Base-by-base conservation (phyloP, 2,888 invertebrate species). In the Osedax frankpressi region DNA sequence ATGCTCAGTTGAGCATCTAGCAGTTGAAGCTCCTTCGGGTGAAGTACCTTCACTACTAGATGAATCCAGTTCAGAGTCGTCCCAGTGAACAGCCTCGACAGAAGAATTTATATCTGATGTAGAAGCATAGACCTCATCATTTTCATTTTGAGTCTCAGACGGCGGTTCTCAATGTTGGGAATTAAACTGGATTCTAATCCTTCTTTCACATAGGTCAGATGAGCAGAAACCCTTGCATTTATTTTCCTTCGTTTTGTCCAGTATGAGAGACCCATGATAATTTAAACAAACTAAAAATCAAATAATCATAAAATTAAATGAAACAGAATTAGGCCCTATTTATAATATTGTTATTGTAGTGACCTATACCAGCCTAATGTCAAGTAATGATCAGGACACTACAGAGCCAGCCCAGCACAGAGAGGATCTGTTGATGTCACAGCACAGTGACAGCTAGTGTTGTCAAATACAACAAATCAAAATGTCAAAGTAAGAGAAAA, bases 101-200 rank as follows among this genome's bases (percentile, higher is more conserved):
- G 62, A 25, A 62, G 3, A 62, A 62, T 62, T 62, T 1, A 3
- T 62, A 62, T 62, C 62, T 62, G 62, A 62, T 6, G 6, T 3
- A 62, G 3, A 62, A 62, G 62, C 62, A 62, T 62, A 26, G 62
- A 62, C 62, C 62, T 62, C 62, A n/a, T n/a, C n/a, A n/a, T n/a
- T n/a, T n/a, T n/a, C n/a, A 62, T 62, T 62, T 62, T 62, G 24
- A 0, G 3, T 62, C 26, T 62, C 62, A 62, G 6, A 62, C 3
- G 62, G 62, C 62, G 1, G 6, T 62, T 62, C 62, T 62, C 62
- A 62, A 62, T 62, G 62, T 62, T 62, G 6, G 62, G 62, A 62
- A 62, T 62, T 2, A 62, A 62, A 62, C 2, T 62, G 62, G 62
- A n/a, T n/a, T n/a, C n/a, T n/a, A n/a, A n/a, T n/a, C n/a, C 62